phyloP scores from a whole-genome alignment of 1,140 invertebrate species.

The Drosophila leontia region DNA sequence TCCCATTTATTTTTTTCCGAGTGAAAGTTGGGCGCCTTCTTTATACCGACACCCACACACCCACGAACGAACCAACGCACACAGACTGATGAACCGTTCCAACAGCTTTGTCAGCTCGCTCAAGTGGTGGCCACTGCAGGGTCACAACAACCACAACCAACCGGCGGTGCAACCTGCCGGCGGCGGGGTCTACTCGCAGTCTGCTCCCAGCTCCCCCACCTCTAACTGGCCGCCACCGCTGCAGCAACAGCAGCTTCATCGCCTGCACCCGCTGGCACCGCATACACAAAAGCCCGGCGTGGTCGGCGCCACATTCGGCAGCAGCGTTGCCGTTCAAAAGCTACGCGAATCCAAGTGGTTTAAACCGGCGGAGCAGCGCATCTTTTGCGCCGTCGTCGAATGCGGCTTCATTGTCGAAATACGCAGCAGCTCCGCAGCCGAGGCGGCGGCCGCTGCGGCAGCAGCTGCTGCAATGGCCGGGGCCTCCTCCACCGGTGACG shows the following conservation, averaged over 20 bases:
- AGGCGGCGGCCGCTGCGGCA: slow-evolving; percentile 57
- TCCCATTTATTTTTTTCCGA: slow-evolving; percentile 28
- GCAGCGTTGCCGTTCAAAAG: slow-evolving; percentile 88
- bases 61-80: slow-evolving; percentile 13
- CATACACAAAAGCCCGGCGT: slow-evolving; percentile 52
- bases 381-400: slow-evolving; percentile 89
- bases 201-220: slow-evolving; percentile 73
- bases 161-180: slow-evolving; percentile 37
- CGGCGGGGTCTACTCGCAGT: slow-evolving; percentile 64
- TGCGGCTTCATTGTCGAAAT: slow-evolving; percentile 89
- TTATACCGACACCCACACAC: slow-evolving; percentile 22
- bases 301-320: slow-evolving; percentile 86
- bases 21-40: slow-evolving; percentile 52
- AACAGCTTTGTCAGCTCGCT: slow-evolving; percentile 83
- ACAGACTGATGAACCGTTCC: slow-evolving; percentile 77
- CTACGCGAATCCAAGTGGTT: slow-evolving; percentile 90
- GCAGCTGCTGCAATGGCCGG: slow-evolving; percentile 58
- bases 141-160: slow-evolving; percentile 75
- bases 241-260: slow-evolving; percentile 65
- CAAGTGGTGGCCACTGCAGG: slow-evolving; percentile 84
- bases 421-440: slow-evolving; percentile 84
- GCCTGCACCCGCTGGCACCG: slow-evolving; percentile 53
- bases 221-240: slow-evolving; percentile 70
- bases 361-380: slow-evolving; percentile 87
- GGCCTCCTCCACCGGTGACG: slow-evolving; percentile 39